Conservation (phyloP, 2,113 vertebrate species). For the Pedionomus torquatus region DNA sequence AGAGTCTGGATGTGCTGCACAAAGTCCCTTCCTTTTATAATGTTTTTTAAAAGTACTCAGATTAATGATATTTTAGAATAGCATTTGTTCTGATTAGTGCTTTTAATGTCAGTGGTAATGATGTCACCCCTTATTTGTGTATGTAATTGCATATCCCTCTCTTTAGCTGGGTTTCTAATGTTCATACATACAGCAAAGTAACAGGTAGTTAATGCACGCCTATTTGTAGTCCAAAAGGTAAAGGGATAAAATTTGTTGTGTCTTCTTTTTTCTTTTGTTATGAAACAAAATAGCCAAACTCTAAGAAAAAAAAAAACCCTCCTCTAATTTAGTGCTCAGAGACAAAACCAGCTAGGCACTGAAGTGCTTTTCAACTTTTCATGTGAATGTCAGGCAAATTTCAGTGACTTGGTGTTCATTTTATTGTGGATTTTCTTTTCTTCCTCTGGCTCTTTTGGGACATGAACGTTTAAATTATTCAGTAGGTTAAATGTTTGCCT, state of each 20-base stretch:
- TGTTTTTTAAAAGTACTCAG: background rate
- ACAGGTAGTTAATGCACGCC: background rate
- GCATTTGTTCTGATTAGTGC: background rate
- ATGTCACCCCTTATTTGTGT: background rate
- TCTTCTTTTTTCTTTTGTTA: background rate
- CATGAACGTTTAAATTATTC: background rate
- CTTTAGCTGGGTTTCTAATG: background rate
- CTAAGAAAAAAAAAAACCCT: too few relatives aligned
- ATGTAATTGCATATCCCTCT: too few relatives aligned
- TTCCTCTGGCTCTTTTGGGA: background rate
- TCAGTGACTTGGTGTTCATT: background rate
- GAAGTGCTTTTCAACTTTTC: background rate
- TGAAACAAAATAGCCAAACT: background rate
- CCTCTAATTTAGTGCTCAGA: background rate
- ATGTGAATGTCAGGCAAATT: background rate
- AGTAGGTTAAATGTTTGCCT: background rate
- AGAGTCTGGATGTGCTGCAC: fast-evolving
- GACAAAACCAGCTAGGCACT: background rate
- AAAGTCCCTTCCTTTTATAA: background rate
- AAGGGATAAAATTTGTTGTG: background rate
- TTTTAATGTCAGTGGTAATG: background rate
- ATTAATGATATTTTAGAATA: background rate
- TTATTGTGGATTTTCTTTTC: background rate
- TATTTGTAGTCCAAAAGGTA: background rate
- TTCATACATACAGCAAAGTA: background rate